Evolutionary conservation across 2,888 invertebrate species (phyloP), one percentile per base, ranked within the genome.

Genomic region (Electrophaes corylata): DNA sequence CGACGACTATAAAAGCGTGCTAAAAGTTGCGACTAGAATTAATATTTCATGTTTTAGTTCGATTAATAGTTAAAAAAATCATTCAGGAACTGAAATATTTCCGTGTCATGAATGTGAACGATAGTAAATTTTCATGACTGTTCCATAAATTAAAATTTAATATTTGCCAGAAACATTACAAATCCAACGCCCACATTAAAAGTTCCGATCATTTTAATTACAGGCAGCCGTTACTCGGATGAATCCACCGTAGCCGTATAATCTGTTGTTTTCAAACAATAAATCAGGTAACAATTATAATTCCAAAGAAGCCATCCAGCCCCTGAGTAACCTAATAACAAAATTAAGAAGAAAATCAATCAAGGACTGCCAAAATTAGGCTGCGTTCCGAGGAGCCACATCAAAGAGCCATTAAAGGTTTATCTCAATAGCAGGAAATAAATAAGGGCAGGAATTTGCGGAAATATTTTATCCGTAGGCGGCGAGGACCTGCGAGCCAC

Each of bases 371-470:
- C 83, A 87, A 89, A 90, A 82, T 86, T 84, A 78, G 76, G 81
- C 80, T 77, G 73, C 76, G 76, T 77, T 80, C 73, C 74, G 76
- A 57, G 64, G 66, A 80, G 83, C 88, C 89, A 88, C 91, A 91
- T 91, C 90, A 90, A 90, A 90, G 88, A 76, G 76, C 82, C 84
- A 89, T 91, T 90, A 89, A 37, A 76, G 82, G 85, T 86, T 85
- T 86, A 90, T 89, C 85, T 89, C 81, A 84, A 86, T 81, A 83
- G 84, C 87, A 82, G 80, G 82, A 84, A 88, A 88, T 88, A 89
- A 90, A 89, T 90, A 90, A 84, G 83, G 84, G 81, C 78, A 73
- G 79, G 82, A 88, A 87, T 88, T 87, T 88, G 84, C 71, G 84
- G 75, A 83, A 89, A 88, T 85, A 88, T 88, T 78, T 88, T 86